A percentile compares a stretch with the other conserved stretches of the same genome.
These are phyloP conservation scores for Mus spretus DNA, from an alignment of 2,797 vertebrate genomes.

Conservation along the genomic window DNA sequence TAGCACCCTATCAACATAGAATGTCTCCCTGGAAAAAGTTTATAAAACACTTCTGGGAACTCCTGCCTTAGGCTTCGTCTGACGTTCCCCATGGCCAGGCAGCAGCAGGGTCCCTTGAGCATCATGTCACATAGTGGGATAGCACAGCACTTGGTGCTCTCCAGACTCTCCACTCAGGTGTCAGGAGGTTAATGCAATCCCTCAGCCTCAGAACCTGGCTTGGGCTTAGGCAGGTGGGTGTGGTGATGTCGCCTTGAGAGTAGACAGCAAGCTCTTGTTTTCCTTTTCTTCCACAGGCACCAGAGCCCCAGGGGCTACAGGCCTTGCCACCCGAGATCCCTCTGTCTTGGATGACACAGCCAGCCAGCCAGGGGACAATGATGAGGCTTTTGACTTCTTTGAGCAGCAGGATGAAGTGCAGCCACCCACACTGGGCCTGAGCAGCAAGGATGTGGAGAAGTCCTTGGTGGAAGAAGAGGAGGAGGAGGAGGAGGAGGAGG, in stretches of 20 bases:
- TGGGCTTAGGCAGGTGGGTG: rapidly evolving
- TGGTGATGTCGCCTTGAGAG: rapidly evolving
- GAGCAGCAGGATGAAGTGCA: constrained; percentile 84
- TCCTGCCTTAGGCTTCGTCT: rapidly evolving
- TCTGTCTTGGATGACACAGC: constrained; percentile 85
- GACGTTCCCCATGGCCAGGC: rapidly evolving
- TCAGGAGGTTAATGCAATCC: neutral
- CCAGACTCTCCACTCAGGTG: rapidly evolving
- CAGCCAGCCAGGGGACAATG: constrained; percentile 59
- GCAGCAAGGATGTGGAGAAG: constrained; percentile 34
- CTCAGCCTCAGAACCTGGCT: neutral
- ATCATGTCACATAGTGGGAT: rapidly evolving
- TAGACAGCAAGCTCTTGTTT: neutral
- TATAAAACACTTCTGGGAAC: neutral
- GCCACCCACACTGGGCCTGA: constrained; percentile 38
- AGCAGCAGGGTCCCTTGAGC: neutral
- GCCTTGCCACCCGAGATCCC: constrained; percentile 85
- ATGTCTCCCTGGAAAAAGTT: neutral
- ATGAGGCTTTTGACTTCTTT: constrained; percentile 90
- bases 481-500: constrained; percentile 87
- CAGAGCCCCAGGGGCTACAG: constrained; percentile 81
- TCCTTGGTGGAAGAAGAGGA: constrained; percentile 82
- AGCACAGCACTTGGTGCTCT: neutral
- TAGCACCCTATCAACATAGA: neutral
- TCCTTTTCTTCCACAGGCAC: constrained; percentile 87